A percentile compares a stretch with the other conserved stretches of the same genome.
Conservation (phyloP, 2,113 vertebrate species). For the Osmerus mordax region DNA sequence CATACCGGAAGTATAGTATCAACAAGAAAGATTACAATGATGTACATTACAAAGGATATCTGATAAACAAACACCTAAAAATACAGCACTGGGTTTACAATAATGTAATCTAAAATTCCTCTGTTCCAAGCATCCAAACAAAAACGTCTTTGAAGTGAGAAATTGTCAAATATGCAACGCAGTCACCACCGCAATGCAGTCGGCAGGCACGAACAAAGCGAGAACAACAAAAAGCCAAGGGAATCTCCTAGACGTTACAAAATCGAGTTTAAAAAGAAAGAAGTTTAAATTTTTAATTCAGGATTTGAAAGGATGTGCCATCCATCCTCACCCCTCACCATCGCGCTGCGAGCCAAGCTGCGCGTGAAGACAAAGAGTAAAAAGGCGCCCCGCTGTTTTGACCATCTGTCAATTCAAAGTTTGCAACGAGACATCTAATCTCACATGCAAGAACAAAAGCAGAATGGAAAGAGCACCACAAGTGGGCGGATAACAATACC, state of each 20-base stretch:
- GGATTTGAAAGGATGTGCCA: constrained; percentile 25
- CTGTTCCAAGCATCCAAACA: not conserved
- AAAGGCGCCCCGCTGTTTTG: constrained; percentile 21
- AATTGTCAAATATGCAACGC: constrained; percentile 38
- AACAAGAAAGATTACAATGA: no score
- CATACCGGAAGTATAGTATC: no score
- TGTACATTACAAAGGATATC: no score
- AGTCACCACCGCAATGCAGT: constrained; percentile 27
- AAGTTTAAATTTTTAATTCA: constrained; percentile 32
- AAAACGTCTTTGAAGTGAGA: constrained; percentile 44
- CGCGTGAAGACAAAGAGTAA: constrained; percentile 12
- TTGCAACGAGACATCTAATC: constrained; percentile 19
- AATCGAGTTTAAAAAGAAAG: constrained; percentile 24
- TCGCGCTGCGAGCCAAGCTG: not conserved
- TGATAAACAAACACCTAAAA: no score
- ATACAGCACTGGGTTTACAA: no score
- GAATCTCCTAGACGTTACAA: constrained; percentile 21
- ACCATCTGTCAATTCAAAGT: constrained; percentile 39
- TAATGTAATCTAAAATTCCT: no score
- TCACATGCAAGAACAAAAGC: constrained; percentile 4
- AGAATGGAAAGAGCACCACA: constrained; percentile 2
- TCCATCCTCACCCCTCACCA: constrained; percentile 3
- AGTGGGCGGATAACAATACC: not conserved
- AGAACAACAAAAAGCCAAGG: constrained; percentile 29
- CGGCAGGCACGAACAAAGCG: constrained; percentile 33